Evolutionary conservation across 2,113 vertebrate species (phyloP), one percentile per base, ranked within the genome.

Genomic region (Rhodinocichla rosea): DNA sequence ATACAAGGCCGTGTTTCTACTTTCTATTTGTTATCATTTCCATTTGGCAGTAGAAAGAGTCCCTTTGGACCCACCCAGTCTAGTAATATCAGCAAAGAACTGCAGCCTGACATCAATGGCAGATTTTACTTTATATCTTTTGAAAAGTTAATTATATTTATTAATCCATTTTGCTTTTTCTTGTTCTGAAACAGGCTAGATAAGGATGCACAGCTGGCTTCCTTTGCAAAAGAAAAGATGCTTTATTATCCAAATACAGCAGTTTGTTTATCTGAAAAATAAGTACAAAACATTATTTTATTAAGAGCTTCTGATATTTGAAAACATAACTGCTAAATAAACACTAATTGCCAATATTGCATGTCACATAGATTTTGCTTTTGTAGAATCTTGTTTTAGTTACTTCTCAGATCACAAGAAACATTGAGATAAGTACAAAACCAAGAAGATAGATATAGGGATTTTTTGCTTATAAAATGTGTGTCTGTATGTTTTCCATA

Each of bases 141-240:
- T 82, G 69, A 94, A 89, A 94, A 5, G 4, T 49, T 96, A 40
- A 35, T 94, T 93, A 84, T 21, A 30, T 55, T 81, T 90, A 45
- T 68, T 95, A 96, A 96, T 89, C 56, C 53, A 89, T 65, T 91
- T 89, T 65, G 26, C 14, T 57, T 70, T 89, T 96, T 84, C 62
- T 93, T 95, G 32, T 44, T 84, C 83, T 92, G 83, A 44, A 96
- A 87, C 32, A 86, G 39, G 65, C 28, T 85, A 94, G 81, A 93
- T 94, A 93, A 95, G 79, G 63, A 75, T 5, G 1, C 26, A 52
- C n/a, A 87, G 35, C 65, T 87, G 77, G n/a, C 39, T 82, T 89
- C 37, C 45, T 53, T 83, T 5, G 1, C 13, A 87, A 59, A 59
- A 59, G 28, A 59, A 89, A 30, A 52, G 7, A 33, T 81, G 19